Percentiles rank a stretch among this genome's conserved stretches.
Conservation (phyloP, 2,113 vertebrate genomes). For the Tenebrosternarchus preto region DNA sequence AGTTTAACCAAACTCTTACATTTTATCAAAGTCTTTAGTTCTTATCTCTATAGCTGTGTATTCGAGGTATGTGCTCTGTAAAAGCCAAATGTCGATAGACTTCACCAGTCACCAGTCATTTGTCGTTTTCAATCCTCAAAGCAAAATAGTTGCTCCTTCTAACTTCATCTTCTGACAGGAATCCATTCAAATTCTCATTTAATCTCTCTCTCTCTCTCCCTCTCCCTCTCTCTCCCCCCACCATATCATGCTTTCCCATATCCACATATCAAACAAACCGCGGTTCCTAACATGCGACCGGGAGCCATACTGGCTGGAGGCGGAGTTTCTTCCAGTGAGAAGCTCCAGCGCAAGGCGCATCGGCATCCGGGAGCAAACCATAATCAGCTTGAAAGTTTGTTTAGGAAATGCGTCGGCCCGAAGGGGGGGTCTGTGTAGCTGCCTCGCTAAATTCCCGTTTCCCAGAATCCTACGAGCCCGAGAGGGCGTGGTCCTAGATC, state of each 20-base stretch:
- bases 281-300: background rate
- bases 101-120: conserved; percentile 19
- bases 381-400: conserved; percentile 12
- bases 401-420: background rate
- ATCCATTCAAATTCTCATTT: background rate
- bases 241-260: background rate
- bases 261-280: background rate
- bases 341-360: background rate
- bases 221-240: background rate
- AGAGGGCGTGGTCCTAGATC: background rate
- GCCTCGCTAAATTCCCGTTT: conserved; percentile 9
- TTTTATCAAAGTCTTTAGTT: conserved; percentile 42
- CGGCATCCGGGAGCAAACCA: background rate
- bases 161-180: conserved; percentile 11
- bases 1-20: conserved; percentile 57
- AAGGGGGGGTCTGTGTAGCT: background rate
- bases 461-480: background rate
- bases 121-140: conserved; percentile 20
- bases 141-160: conserved; percentile 12
- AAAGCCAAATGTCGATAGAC: conserved; percentile 28
- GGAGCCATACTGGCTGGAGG: conserved; percentile 10
- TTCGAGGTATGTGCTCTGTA: background rate
- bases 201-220: conserved; percentile 1
- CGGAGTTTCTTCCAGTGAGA: conserved; percentile 4
- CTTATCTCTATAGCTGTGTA: conserved; percentile 12